phyloP scores from a whole-genome alignment of 2,888 invertebrate genomes.

The Fabriciana adippe region DNA sequence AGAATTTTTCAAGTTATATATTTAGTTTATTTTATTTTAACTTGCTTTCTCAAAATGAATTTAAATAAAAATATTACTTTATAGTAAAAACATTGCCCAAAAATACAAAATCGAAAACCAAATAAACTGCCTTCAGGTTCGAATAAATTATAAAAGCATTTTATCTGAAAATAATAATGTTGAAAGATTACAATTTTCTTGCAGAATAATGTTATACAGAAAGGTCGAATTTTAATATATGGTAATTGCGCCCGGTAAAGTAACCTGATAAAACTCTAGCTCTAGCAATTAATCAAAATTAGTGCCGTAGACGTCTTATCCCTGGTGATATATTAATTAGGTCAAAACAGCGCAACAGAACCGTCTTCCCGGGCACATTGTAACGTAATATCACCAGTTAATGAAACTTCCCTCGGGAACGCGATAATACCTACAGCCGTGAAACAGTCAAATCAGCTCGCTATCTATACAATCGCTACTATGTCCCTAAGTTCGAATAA shows the following conservation, averaged over 20 bases:
- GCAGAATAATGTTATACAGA: neutral
- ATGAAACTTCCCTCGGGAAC: conserved; percentile 61
- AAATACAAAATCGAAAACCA: neutral
- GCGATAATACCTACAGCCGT: conserved; percentile 44
- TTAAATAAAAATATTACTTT: neutral
- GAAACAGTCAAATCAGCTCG: conserved; percentile 42
- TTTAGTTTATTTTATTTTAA: neutral
- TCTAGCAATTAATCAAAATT: conserved; percentile 60
- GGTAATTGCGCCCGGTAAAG: conserved; percentile 27
- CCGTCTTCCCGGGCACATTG: conserved; percentile 56
- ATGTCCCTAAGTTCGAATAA: neutral
- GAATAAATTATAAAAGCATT: too few species aligned
- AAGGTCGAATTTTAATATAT: conserved; percentile 12
- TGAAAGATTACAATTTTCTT: neutral
- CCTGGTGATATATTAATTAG: conserved; percentile 66
- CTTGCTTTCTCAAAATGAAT: neutral
- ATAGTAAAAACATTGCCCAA: neutral
- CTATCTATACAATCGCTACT: conserved; percentile 33
- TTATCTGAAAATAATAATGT: too few species aligned
- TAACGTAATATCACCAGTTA: conserved; percentile 64
- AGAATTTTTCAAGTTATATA: neutral
- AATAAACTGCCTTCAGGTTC: too few species aligned
- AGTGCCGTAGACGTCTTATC: conserved; percentile 53
- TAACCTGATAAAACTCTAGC: conserved; percentile 43
- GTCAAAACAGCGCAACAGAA: conserved; percentile 58